These are phyloP conservation scores for Harpagoxenus sublaevis DNA, from an alignment of 2,888 invertebrate species.

Conservation along the genomic window DNA sequence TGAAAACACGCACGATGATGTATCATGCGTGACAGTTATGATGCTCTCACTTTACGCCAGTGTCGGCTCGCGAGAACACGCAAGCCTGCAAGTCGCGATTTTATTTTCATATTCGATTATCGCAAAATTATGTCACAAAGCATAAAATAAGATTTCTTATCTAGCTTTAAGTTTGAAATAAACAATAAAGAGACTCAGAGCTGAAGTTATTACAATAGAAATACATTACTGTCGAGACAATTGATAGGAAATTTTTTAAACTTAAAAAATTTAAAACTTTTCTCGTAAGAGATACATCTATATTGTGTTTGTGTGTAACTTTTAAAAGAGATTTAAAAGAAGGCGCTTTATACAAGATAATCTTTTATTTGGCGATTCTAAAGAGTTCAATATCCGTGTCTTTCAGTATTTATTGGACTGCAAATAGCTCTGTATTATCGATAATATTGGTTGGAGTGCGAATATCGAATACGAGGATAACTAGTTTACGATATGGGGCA, in stretches of 20 bases:
- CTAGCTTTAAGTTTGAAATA: not conserved
- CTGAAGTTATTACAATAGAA: not conserved
- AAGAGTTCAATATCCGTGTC: not conserved
- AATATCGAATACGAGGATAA: slow-evolving; percentile 38
- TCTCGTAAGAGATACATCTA: not conserved
- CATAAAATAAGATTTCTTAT: not conserved
- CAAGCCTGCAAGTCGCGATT: slow-evolving; percentile 7
- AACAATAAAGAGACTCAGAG: not conserved
- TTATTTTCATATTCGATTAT: not conserved
- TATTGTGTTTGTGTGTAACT: not conserved
- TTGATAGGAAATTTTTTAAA: not conserved
- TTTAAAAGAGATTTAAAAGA: not conserved
- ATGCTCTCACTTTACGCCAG: slow-evolving; percentile 64
- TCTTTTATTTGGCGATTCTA: not conserved
- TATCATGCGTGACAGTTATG: slow-evolving; percentile 71
- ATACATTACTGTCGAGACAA: not conserved
- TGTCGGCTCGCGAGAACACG: not conserved
- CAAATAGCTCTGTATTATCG: slow-evolving; percentile 32
- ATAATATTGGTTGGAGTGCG: slow-evolving; percentile 2
- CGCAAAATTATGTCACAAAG: not conserved
- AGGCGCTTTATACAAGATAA: not conserved
- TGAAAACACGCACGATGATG: slow-evolving; percentile 68
- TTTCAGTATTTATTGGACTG: slow-evolving; percentile 19
- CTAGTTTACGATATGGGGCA: slow-evolving; percentile 39
- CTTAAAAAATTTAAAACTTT: not conserved